Evolutionary conservation across 2,797 vertebrate species (phyloP).

Genomic region (Sebastiscus tertius): DNA sequence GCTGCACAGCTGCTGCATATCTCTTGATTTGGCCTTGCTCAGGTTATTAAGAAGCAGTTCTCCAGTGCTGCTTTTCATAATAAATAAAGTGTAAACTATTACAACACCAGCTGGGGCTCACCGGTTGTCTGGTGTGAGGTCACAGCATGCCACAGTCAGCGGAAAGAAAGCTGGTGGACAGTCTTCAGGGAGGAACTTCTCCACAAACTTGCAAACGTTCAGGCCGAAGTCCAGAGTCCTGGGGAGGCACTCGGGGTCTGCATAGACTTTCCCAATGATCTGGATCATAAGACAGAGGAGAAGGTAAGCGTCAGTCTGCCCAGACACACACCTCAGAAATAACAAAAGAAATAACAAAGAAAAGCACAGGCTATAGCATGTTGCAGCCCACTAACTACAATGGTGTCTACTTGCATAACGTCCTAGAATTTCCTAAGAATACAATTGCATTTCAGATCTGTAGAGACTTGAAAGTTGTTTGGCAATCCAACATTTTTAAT

Average conservation of each 20-base stretch:
- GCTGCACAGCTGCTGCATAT: not conserved
- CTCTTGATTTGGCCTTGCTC: not conserved
- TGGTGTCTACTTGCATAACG: not conserved
- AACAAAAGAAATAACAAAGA: not conserved
- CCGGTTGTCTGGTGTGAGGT: constrained; percentile 93
- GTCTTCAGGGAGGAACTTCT: constrained; percentile 95
- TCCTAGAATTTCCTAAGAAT: not conserved
- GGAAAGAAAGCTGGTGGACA: constrained; percentile 95
- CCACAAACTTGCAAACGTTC: constrained; percentile 93
- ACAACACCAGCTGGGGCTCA: constrained; percentile 58
- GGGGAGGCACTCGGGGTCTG: constrained; percentile 96
- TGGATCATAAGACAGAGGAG: constrained; percentile 57
- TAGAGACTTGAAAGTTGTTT: not conserved
- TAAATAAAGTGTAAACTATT: not conserved
- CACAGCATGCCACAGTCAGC: constrained; percentile 93
- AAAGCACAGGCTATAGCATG: not conserved
- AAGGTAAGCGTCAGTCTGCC: not conserved
- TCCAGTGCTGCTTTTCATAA: not conserved
- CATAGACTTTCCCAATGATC: constrained; percentile 97
- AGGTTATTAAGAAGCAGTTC: not conserved
- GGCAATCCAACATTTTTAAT: not conserved
- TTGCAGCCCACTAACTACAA: not conserved
- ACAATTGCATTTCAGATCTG: not conserved
- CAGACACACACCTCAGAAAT: not conserved
- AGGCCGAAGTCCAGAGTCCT: constrained; percentile 95